Conservation (phyloP, 1,140 invertebrate genomes). For the Aphis gossypii region DNA sequence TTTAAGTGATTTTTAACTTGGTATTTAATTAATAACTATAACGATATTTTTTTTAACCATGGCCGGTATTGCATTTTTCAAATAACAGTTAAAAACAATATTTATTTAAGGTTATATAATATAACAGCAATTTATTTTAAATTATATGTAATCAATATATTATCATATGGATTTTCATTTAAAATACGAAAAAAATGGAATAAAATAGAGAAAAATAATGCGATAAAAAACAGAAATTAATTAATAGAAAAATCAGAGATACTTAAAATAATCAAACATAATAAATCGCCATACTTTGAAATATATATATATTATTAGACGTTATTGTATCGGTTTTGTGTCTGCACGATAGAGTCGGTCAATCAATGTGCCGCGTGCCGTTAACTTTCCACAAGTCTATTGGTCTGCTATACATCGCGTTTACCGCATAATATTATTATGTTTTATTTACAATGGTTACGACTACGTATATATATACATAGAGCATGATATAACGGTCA, state of each 20-base stretch:
- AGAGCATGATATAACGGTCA: not conserved
- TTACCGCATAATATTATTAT: not conserved
- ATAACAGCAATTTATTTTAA: no score
- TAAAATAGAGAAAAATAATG: not conserved
- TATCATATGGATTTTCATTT: no score
- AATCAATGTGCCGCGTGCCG: not conserved
- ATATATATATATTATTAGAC: not conserved
- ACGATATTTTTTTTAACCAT: no score
- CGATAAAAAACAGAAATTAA: not conserved
- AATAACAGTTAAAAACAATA: not conserved
- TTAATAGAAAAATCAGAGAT: not conserved
- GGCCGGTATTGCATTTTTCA: no score
- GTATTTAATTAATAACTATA: no score
- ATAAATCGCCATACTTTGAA: not conserved
- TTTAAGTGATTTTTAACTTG: no score
- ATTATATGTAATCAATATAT: no score
- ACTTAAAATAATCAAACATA: not conserved
- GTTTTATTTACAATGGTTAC: not conserved
- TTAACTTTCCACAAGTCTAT: not conserved
- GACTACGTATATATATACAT: not conserved
- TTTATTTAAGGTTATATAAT: no score
- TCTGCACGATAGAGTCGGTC: not conserved
- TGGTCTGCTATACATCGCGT: not conserved
- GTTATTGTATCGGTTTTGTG: not conserved
- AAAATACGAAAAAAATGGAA: not conserved